phyloP scores from a whole-genome alignment of 2,113 vertebrate species.

The Neodon shergylaensis region DNA sequence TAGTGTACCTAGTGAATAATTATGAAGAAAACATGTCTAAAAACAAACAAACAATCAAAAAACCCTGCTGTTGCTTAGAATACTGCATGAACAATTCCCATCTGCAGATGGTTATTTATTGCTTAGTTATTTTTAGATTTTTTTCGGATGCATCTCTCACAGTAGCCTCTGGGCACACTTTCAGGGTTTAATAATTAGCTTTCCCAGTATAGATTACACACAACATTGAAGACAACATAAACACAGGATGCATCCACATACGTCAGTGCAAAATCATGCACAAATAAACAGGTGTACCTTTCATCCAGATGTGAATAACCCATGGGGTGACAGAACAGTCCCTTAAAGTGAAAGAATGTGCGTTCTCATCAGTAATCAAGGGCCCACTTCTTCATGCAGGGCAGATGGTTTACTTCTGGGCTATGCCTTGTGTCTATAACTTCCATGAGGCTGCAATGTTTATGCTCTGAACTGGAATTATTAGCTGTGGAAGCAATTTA shows the following conservation, averaged over 20 bases:
- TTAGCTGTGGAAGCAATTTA: background rate
- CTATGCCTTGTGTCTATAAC: background rate
- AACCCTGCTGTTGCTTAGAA: slow-evolving; percentile 71
- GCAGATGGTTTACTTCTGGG: slow-evolving; percentile 10
- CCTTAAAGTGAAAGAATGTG: slow-evolving; percentile 20
- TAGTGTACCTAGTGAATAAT: slow-evolving; percentile 47
- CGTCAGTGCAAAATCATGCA: background rate
- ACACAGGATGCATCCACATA: slow-evolving; percentile 56
- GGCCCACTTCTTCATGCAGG: background rate
- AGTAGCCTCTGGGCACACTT: slow-evolving; percentile 76
- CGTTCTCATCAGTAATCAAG: background rate
- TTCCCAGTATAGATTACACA: slow-evolving; percentile 74
- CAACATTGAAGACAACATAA: slow-evolving; percentile 71
- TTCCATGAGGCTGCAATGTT: slow-evolving; percentile 21
- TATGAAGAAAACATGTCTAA: slow-evolving; percentile 22
- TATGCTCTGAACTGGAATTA: slow-evolving; percentile 46
- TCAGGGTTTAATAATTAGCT: slow-evolving; percentile 74
- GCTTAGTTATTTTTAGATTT: slow-evolving; percentile 77
- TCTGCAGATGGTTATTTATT: slow-evolving; percentile 81
- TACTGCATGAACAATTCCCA: slow-evolving; percentile 68
- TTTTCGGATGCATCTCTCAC: slow-evolving; percentile 68
- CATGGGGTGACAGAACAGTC: background rate
- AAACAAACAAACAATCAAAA: slow-evolving; percentile 50
- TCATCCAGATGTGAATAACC: background rate
- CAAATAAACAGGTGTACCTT: slow-evolving; percentile 45